Evolutionary conservation across 2,113 vertebrate genomes (phyloP).

Genomic region (Barbus barbus): DNA sequence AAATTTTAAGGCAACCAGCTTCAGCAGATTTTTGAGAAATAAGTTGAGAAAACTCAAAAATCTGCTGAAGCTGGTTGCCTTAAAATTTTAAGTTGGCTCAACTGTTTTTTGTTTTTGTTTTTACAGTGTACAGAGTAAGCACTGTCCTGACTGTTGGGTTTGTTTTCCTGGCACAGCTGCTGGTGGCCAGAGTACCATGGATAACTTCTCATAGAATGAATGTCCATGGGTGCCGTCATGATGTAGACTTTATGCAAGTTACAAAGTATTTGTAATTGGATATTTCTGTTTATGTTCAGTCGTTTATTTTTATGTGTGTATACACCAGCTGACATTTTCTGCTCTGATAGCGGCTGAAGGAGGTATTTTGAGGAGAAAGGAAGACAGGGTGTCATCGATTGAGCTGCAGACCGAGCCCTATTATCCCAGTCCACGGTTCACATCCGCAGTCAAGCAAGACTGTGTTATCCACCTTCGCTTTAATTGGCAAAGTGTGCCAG

Average conservation of each 20-base stretch:
- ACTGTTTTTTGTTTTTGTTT: too few relatives aligned
- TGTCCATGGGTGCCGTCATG: not conserved
- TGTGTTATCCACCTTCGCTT: conserved; percentile 20
- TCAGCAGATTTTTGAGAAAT: too few relatives aligned
- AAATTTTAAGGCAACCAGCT: too few relatives aligned
- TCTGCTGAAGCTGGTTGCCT: too few relatives aligned
- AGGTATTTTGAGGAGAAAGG: not conserved
- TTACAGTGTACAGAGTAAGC: too few relatives aligned
- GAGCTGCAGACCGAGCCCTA: conserved; percentile 37
- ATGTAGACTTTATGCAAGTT: not conserved
- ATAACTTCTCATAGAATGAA: not conserved
- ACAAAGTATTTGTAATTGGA: not conserved
- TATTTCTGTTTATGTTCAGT: not conserved
- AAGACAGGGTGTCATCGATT: conserved; percentile 44
- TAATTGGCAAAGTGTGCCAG: conserved; percentile 48
- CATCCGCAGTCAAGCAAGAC: conserved; percentile 42
- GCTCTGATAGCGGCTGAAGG: not conserved
- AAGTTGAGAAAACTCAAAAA: too few relatives aligned
- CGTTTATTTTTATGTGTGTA: not conserved
- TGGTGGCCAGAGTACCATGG: conserved; percentile 23
- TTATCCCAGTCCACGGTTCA: conserved; percentile 39
- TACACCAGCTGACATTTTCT: not conserved
- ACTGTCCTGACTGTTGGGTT: not conserved
- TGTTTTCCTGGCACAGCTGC: conserved; percentile 13
- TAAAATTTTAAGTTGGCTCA: too few relatives aligned